Conservation (phyloP, 2,888 invertebrate species). For the Reticulitermes lucifugus region DNA sequence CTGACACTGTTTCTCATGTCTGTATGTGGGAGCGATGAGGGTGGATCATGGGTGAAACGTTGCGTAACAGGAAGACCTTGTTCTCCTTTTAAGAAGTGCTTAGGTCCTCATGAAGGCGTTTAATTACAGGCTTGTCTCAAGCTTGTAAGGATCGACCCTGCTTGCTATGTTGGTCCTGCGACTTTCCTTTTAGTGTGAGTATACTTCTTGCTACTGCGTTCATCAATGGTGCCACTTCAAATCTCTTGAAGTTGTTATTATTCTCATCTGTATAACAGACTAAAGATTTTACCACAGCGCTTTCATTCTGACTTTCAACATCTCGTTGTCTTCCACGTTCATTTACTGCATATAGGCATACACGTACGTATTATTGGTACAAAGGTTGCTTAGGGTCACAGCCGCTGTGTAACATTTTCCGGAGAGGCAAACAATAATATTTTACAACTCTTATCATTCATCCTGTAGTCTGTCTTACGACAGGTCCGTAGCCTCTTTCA, state of each 20-base stretch:
- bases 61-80: slow-evolving; percentile 29
- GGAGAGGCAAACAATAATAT: too few species aligned
- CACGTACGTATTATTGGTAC: too few species aligned
- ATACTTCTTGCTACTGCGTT: not conserved
- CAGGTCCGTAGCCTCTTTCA: too few species aligned
- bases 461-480: too few species aligned
- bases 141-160: not conserved
- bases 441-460: too few species aligned
- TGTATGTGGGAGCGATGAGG: slow-evolving; percentile 23
- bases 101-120: slow-evolving; percentile 25
- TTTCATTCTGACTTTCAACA: too few species aligned
- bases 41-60: slow-evolving; percentile 16
- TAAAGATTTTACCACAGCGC: too few species aligned
- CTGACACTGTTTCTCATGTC: slow-evolving; percentile 12
- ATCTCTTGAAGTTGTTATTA: not conserved
- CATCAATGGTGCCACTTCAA: not conserved
- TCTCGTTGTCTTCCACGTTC: too few species aligned
- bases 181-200: not conserved
- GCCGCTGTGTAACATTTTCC: too few species aligned
- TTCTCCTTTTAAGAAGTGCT: slow-evolving; percentile 17
- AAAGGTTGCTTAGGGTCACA: too few species aligned
- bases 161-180: not conserved
- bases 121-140: slow-evolving; percentile 6
- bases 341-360: too few species aligned
- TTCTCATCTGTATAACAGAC: not conserved